A percentile compares a stretch with the other conserved stretches of the same genome.
Conservation (phyloP, 2,797 vertebrate genomes). For the Sphenodon punctatus region DNA sequence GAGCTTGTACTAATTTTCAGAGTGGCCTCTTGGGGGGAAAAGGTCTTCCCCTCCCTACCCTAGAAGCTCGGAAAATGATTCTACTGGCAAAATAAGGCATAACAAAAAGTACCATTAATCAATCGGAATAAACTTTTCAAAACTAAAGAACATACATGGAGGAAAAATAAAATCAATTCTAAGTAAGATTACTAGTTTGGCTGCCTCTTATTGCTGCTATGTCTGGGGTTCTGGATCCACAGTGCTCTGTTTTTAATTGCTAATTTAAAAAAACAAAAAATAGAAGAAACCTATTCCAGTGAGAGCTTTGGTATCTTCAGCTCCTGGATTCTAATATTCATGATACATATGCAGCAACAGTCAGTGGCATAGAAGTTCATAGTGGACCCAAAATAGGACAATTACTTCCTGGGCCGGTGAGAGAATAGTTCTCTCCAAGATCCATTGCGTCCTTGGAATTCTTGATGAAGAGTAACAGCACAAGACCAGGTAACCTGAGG, state of each 20-base stretch:
- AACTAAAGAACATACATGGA: constrained; percentile 39
- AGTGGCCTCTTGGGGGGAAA: too few relatives aligned
- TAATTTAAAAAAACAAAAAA: constrained; percentile 1
- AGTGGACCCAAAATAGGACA: too few relatives aligned
- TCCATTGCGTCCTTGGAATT: too few relatives aligned
- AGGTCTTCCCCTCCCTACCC: too few relatives aligned
- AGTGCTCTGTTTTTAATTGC: constrained; percentile 19
- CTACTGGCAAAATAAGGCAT: constrained; percentile 38
- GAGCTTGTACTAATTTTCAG: too few relatives aligned
- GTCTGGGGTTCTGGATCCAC: not conserved
- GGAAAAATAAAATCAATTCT: constrained; percentile 33
- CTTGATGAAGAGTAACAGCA: too few relatives aligned
- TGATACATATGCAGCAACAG: not conserved
- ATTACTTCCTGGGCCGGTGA: too few relatives aligned
- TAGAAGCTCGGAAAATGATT: constrained; percentile 49
- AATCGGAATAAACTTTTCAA: constrained; percentile 44
- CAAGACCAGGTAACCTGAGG: too few relatives aligned
- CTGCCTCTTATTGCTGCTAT: fast-evolving
- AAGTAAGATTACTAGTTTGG: constrained; percentile 26
- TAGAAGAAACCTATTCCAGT: too few relatives aligned
- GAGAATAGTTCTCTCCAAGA: too few relatives aligned
- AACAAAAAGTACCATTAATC: constrained; percentile 51
- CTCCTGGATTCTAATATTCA: not conserved
- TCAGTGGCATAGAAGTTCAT: not conserved
- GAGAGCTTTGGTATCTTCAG: not conserved